Percentiles rank a stretch among this genome's conserved stretches.
phyloP scores from a whole-genome alignment of 2,797 vertebrate genomes.

The Notolepis coatsorum region DNA sequence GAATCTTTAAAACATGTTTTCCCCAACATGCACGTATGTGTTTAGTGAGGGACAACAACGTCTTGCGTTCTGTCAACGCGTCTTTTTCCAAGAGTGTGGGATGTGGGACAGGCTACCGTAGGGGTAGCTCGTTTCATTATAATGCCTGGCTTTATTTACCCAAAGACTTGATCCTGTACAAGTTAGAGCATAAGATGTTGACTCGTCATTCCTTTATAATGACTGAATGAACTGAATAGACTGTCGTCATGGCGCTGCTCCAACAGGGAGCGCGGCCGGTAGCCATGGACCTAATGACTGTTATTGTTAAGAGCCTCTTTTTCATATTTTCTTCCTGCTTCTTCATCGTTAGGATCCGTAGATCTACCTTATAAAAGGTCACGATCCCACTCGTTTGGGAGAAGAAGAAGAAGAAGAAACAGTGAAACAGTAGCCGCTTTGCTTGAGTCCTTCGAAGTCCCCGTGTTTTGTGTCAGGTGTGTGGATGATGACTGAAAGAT shows the following conservation, averaged over 20 bases:
- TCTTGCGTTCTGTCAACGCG: too few relatives aligned
- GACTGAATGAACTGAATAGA: conserved; percentile 52
- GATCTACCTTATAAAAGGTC: background rate
- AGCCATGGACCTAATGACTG: conserved; percentile 85
- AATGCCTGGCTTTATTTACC: conserved; percentile 57
- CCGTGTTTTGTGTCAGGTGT: conserved; percentile 25
- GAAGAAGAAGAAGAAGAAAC: too few relatives aligned
- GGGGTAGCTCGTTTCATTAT: background rate
- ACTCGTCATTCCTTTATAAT: conserved; percentile 16
- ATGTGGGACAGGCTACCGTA: too few relatives aligned
- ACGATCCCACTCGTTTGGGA: background rate
- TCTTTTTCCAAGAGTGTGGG: too few relatives aligned
- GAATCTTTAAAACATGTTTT: too few relatives aligned
- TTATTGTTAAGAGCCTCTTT: conserved; percentile 66
- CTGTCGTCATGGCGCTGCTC: conserved; percentile 57
- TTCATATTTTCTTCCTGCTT: conserved; percentile 22
- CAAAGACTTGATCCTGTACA: conserved; percentile 58
- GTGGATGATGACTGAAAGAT: conserved; percentile 11
- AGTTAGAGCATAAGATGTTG: conserved; percentile 46
- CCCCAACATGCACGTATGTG: too few relatives aligned
- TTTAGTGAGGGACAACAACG: too few relatives aligned
- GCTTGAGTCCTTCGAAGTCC: conserved; percentile 16
- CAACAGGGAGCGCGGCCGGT: conserved; percentile 61
- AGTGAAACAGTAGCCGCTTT: too few relatives aligned
- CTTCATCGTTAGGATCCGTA: conserved; percentile 6